Base-by-base conservation (phyloP, 1,140 invertebrate genomes). In the Nasonia giraulti region DNA sequence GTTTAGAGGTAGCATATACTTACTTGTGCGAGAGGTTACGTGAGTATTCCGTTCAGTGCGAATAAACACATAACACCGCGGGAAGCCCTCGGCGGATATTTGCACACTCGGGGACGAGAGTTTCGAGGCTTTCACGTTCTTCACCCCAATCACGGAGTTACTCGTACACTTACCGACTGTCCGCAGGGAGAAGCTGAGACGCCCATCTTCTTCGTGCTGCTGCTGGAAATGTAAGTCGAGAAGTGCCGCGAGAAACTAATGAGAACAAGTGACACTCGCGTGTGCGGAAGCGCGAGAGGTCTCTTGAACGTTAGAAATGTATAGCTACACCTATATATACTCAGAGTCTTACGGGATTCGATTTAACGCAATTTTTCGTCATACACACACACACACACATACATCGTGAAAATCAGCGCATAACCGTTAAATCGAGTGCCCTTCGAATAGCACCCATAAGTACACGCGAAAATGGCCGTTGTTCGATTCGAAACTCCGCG, bases 41-140 rank as follows among this genome's bases (percentile, higher is more conserved):
- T 7, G 55, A 4, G 20, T 62, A n/a, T 17, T 55, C 17, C 50
- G 12, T 14, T 0, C 50, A 55, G 17, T 55, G 33, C 33, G 17
- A 62, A 62, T 85, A 86, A 88, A 87, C 88, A 87, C 88, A 89
- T 27, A 27, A 27, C 27, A 27, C 27, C 27, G 82, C 87, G 88
- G 87, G 69, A 77, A 47, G 33, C 74, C 62, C 62, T 47, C 14
- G 37, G 88, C 86, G 76, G 86, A 83, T 86, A 62, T 90, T 90
- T 89, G 89, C 89, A 89, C 89, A 89, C 86, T 88, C 84, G 55
- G 73, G 71, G 62, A 71, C 17, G 71, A 86, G 68, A 76, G 76
- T 55, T 62, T 62, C 55, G 44, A 71, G 55, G 37, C 74, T 83
- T 80, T 86, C 33, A 68, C 37, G 23, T 69, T 78, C n/a, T 83